These are phyloP conservation scores for rat (Rattus norvegicus) DNA, from an alignment of 2,113 vertebrate genomes.

Conservation along the genomic window GRCr8 NC_086034.1:77214501-77215000, in stretches of 20 bases:
- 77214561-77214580: neutral
- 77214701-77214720: slow-evolving; percentile 21
- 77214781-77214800: neutral
- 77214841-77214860: neutral
- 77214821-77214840: neutral
- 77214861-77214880: neutral
- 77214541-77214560: neutral
- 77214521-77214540: neutral
- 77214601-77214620: neutral
- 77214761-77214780: neutral
- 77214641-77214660: neutral
- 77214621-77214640: neutral
- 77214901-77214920: too few species aligned
- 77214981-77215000: too few species aligned
- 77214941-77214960: too few species aligned
- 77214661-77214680: slow-evolving; percentile 34
- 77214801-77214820: neutral
- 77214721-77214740: neutral
- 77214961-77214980: neutral
- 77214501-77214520: neutral
- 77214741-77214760: neutral
- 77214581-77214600: neutral
- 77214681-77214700: neutral
- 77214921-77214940: neutral
- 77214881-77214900: neutral